Evolutionary conservation across 2,797 vertebrate species (phyloP), one percentile per base, ranked within the genome.

Genomic region (Notoglanidium macrostoma): DNA sequence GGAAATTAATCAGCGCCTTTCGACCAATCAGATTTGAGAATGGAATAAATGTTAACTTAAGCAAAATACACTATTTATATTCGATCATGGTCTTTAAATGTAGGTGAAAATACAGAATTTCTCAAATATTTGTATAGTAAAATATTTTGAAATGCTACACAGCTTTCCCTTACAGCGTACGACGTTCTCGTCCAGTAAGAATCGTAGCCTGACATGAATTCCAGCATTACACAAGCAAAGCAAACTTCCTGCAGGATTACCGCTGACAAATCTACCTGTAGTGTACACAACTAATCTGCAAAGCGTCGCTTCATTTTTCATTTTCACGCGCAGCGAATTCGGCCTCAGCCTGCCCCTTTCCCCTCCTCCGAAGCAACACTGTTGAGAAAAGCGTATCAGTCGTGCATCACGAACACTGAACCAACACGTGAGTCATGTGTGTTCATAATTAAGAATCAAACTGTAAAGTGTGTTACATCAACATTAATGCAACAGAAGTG

Each of bases 241-340:
- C 61, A 83, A 67, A 83, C 78, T 80, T 80, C 51, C 51, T 4
- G 17, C 57, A 46, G 55, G 78, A 80, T 61, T 44, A 61, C 10
- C 1, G 57, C 10, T 80, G 78, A 26, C 78, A 61, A 61, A 80
- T 59, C 35, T n/a, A 49, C 26, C 44, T n/a, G 26, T 32, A 83
- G 80, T 83, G 44, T 83, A 83, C 80, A 32, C 80, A 83, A 1
- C 61, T 83, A 83, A 83, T 83, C 80, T 83, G 44, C 61, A 19
- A 67, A 23, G 49, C 23, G 15, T 65, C 61, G 3, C 61, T 44
- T 67, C 80, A 51, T 83, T 83, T 83, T 35, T 83, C 81, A 83
- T 68, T 68, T 83, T 68, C 81, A 54, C 81, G 8, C 63, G 8
- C n/a, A 1, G 46, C 17, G 44, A 51, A 82, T 81, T 59, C 59